These are phyloP conservation scores for Myotis davidii DNA, from an alignment of 2,113 vertebrate genomes.

Conservation along the genomic window DNA sequence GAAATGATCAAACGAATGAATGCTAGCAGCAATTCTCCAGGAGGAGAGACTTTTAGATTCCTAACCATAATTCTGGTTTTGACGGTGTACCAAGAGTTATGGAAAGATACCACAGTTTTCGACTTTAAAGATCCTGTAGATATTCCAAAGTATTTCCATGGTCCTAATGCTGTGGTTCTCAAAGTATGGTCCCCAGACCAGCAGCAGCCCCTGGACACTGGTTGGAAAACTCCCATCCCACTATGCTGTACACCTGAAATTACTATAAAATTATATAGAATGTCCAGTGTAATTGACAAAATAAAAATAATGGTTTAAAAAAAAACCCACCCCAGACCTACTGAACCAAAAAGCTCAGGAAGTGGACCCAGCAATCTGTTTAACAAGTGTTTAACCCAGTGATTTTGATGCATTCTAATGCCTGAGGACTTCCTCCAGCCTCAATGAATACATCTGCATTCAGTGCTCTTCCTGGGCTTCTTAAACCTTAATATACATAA, in stretches of 20 bases:
- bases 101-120: neutral
- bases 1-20: neutral
- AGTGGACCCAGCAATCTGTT: neutral
- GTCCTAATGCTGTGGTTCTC: neutral
- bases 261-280: neutral
- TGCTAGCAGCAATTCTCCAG: neutral
- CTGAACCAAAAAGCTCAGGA: neutral
- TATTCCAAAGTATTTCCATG: neutral
- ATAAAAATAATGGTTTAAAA: neutral
- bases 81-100: neutral
- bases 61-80: conserved; percentile 17
- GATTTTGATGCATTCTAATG: neutral
- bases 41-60: neutral
- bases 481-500: neutral
- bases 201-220: neutral
- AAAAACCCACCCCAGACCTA: neutral
- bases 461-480: neutral
- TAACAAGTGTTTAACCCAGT: neutral
- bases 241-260: neutral
- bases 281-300: neutral
- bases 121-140: neutral
- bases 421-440: neutral
- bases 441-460: neutral
- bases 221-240: neutral
- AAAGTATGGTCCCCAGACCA: neutral